Evolutionary conservation across 2,797 vertebrate species (phyloP).

Genomic region (Myotis findleyi): DNA sequence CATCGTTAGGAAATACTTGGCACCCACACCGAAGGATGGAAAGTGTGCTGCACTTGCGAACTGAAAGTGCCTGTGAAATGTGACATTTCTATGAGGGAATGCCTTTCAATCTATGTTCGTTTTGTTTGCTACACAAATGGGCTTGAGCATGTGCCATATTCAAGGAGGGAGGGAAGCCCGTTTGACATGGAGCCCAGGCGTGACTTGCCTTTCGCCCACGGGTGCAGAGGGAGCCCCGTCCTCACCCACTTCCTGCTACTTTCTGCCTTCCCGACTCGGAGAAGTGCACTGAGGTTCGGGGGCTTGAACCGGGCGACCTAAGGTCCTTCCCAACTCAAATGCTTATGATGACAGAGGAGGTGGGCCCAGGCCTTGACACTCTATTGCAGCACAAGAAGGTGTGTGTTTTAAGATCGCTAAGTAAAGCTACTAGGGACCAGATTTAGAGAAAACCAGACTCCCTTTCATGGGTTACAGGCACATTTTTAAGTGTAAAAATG

Average conservation of each 20-base stretch:
- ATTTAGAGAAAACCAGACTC: slow-evolving; percentile 9
- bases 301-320: not conserved
- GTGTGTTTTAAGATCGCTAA: not conserved
- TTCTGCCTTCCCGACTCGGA: not conserved
- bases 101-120: not conserved
- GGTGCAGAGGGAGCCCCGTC: too few species aligned
- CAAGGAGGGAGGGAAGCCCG: not conserved
- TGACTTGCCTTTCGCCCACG: not conserved
- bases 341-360: not conserved
- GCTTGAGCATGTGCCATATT: not conserved
- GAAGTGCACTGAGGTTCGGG: not conserved
- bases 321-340: not conserved
- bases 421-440: not conserved
- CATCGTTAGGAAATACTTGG: not conserved
- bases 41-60: not conserved
- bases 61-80: not conserved
- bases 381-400: not conserved
- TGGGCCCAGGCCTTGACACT: not conserved
- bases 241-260: not conserved
- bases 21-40: not conserved
- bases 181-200: not conserved
- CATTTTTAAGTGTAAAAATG: slow-evolving; percentile 5
- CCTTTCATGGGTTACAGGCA: not conserved
- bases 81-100: not conserved
- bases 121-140: not conserved